Evolutionary conservation across 1,140 invertebrate species (phyloP), one percentile per base, ranked within the genome.

Genomic region (Zaprionus capensis): DNA sequence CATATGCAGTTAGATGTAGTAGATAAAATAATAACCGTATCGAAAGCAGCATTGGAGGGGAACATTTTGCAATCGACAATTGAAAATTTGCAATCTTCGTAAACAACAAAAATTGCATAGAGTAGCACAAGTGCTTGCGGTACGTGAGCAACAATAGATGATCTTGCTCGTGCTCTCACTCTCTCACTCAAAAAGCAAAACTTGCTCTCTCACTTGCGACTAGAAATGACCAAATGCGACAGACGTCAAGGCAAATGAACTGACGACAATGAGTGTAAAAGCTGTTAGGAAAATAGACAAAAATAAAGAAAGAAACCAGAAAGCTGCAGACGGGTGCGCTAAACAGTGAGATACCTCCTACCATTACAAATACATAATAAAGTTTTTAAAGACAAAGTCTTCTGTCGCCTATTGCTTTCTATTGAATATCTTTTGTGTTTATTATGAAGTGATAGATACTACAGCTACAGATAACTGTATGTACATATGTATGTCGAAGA

Each of bases 11-110:
- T 71, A 55, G 57, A 4, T 67, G 49, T 36, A 41, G 26, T 62
- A 22, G 22, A 68, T 41, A 34, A 24, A 65, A 66, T 46, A 46
- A 26, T 67, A 66, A 70, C 51, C 62, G 62, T 26, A 68, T 46
- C 31, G 51, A 53, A 81, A 88, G 81, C 81, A 83, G 72, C 84
- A 88, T 34, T 34, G 9, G 7, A 34, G 31, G 31, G 31, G 31
- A 41, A 41, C 15, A 41, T 41, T n/a, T 81, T 83, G 74, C 74
- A 85, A 72, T 81, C 75, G 36, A 36, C 61, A 62, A 63, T 71
- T 49, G n/a, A 46, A 70, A 24, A 62, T 31, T 69, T 69, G 31
- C 66, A 75, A 63, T 62, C 36, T 70, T 34, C 56, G 67, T 57
- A 64, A 63, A 64, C 38, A 63, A 75, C 15, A 58, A 34, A 34